phyloP scores from a whole-genome alignment of 2,797 vertebrate genomes.

The Antennarius maculatus region DNA sequence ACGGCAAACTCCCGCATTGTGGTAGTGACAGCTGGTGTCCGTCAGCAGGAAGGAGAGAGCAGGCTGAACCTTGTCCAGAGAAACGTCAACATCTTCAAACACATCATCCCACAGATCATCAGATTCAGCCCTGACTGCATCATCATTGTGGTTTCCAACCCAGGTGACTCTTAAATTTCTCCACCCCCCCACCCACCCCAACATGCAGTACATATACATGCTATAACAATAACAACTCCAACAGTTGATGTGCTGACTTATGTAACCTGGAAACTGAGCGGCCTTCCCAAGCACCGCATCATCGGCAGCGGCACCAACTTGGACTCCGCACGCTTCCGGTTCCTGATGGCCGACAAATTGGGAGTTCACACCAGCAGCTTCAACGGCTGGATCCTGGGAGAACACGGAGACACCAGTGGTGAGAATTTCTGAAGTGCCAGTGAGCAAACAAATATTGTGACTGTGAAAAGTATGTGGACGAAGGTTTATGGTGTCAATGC shows the following conservation, averaged over 20 bases:
- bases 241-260: constrained; percentile 95
- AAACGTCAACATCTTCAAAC: constrained; percentile 95
- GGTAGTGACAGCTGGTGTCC: constrained; percentile 93
- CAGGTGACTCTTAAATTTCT: constrained; percentile 78
- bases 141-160: constrained; percentile 96
- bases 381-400: constrained; percentile 94
- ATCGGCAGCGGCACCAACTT: constrained; percentile 98
- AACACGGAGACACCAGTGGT: constrained; percentile 97
- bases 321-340: constrained; percentile 95
- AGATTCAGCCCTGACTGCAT: constrained; percentile 92
- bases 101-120: constrained; percentile 92
- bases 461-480: neutral
- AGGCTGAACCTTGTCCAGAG: constrained; percentile 95
- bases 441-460: too few relatives aligned
- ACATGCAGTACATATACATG: too few relatives aligned
- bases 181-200: too few relatives aligned
- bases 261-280: constrained; percentile 97
- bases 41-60: constrained; percentile 97
- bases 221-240: neutral
- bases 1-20: constrained; percentile 93
- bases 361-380: constrained; percentile 92
- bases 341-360: constrained; percentile 90
- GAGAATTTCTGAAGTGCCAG: constrained; percentile 39
- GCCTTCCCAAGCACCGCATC: constrained; percentile 93
- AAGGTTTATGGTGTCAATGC: neutral